A percentile compares a stretch with the other conserved stretches of the same genome.
Conservation (phyloP, 2,888 invertebrate genomes). For the Escarpia spicata region DNA sequence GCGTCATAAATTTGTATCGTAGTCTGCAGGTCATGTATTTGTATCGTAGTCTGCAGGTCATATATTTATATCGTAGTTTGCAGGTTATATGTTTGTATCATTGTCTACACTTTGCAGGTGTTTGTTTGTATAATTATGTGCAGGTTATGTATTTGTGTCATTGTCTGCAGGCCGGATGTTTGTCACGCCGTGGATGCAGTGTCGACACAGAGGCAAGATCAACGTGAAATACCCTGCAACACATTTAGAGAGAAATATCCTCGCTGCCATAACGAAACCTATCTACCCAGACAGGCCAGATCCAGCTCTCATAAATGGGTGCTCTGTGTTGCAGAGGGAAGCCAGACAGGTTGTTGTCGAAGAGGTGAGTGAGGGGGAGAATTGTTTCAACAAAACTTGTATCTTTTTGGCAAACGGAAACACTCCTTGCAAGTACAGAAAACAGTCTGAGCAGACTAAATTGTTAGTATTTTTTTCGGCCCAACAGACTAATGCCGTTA, state of each 20-base stretch:
- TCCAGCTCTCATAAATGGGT: background rate
- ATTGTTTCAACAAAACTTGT: background rate
- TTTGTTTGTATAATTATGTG: background rate
- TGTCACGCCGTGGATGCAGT: slow-evolving; percentile 26
- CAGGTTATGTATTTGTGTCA: background rate
- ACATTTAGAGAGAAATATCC: slow-evolving; percentile 20
- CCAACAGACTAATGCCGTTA: no score
- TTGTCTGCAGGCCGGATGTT: slow-evolving; percentile 6
- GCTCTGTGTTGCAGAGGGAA: slow-evolving; percentile 19
- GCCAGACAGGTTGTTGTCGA: background rate
- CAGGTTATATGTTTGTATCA: no score
- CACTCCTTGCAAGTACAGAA: background rate
- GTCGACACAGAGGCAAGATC: slow-evolving; percentile 22
- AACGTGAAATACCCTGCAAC: slow-evolving; percentile 18
- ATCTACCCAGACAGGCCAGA: background rate
- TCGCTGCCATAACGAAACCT: slow-evolving; percentile 13
- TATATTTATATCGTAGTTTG: no score
- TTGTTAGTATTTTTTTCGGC: no score
- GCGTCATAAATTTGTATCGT: background rate
- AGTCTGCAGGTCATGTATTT: no score
- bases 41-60: no score
- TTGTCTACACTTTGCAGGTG: no score
- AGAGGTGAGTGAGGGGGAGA: background rate
- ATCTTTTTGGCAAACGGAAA: background rate
- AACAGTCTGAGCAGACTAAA: no score